These are phyloP conservation scores for Protaetia brevitarsis DNA, from an alignment of 1,140 invertebrate genomes.

Conservation along the genomic window DNA sequence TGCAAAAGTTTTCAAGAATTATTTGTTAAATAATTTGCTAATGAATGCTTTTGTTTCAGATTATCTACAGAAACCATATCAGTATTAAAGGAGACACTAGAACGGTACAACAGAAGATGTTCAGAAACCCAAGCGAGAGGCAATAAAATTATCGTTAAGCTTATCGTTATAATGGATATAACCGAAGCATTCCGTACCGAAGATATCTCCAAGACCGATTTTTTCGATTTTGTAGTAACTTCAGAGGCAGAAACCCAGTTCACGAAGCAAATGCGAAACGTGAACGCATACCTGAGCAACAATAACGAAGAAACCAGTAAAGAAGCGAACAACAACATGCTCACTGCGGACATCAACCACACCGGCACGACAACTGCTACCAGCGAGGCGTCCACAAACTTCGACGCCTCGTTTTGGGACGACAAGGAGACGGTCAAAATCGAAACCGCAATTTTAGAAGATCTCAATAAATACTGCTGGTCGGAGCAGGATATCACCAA, in stretches of 20 bases:
- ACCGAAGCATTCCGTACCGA: conserved; percentile 73
- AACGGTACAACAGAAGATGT: conserved; percentile 6
- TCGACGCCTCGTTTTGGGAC: conserved; percentile 68
- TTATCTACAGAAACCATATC: conserved; percentile 8
- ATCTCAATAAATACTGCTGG: conserved; percentile 79
- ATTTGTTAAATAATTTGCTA: too few relatives aligned
- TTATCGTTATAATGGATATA: conserved; percentile 63
- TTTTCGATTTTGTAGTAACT: conserved; percentile 82
- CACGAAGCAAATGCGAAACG: conserved; percentile 60
- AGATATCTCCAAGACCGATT: conserved; percentile 74
- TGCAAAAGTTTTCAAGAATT: too few relatives aligned
- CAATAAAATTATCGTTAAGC: background rate
- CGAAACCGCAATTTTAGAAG: conserved; percentile 71
- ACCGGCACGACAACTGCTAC: conserved; percentile 49
- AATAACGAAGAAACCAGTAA: conserved; percentile 54
- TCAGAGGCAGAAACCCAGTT: conserved; percentile 59
- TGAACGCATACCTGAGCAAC: conserved; percentile 58
- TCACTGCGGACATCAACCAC: conserved; percentile 42
- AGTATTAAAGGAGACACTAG: background rate
- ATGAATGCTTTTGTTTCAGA: conserved; percentile 7
- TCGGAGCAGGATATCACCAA: conserved; percentile 59
- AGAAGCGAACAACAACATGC: conserved; percentile 66
- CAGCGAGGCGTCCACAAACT: conserved; percentile 48
- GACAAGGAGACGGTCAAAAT: conserved; percentile 67
- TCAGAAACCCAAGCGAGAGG: background rate